phyloP scores from a whole-genome alignment of 1,140 invertebrate genomes.

The Lepidurus packardi region DNA sequence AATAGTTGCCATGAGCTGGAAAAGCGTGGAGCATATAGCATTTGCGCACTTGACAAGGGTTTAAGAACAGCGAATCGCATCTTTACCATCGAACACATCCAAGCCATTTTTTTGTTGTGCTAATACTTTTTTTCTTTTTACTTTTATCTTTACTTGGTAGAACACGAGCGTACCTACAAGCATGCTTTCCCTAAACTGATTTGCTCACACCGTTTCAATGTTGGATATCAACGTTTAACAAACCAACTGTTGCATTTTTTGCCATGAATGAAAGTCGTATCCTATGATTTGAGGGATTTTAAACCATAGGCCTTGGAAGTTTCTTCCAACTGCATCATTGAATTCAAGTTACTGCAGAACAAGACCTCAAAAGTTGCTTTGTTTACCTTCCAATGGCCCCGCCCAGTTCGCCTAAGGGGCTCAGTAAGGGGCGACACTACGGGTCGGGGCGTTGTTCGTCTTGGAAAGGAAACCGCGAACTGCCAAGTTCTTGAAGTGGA shows the following conservation, averaged over 20 bases:
- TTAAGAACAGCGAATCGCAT: background rate
- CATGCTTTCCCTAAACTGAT: background rate
- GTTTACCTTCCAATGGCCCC: background rate
- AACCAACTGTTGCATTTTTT: background rate
- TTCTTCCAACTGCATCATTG: too few species aligned
- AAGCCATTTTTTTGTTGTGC: background rate
- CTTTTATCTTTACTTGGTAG: background rate
- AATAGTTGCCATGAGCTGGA: conserved; percentile 14
- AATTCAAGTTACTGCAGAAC: background rate
- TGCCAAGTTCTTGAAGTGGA: too few species aligned
- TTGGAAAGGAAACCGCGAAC: background rate
- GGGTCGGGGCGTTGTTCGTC: background rate
- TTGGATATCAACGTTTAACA: background rate
- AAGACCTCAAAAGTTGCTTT: background rate
- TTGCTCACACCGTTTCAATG: conserved; percentile 14
- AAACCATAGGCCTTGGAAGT: too few species aligned
- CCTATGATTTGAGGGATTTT: too few species aligned
- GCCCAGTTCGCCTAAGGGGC: conserved; percentile 5
- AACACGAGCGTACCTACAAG: conserved; percentile 17
- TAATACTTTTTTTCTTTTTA: background rate
- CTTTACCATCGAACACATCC: background rate
- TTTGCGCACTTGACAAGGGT: background rate
- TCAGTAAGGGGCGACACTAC: background rate
- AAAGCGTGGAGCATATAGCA: conserved; percentile 13
- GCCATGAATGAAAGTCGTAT: too few species aligned